phyloP scores from a whole-genome alignment of 92 coral and sea anemone species.

The Bergia sp. region DNA sequence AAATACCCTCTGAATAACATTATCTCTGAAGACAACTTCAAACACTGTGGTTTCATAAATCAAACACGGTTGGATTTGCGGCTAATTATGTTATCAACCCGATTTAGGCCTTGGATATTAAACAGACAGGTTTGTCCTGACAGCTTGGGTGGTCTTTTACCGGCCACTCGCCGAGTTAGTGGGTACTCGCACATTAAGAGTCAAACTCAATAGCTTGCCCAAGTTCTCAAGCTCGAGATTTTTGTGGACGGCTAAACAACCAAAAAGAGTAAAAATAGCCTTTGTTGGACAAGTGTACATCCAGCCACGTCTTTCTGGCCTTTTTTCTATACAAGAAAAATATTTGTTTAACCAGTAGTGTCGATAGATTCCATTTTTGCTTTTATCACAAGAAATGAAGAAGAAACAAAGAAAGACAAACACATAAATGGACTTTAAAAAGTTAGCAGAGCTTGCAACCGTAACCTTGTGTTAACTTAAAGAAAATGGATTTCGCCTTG shows the following conservation, averaged over 20 bases:
- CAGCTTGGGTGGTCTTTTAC: conserved; percentile 28
- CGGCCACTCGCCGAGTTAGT: background rate
- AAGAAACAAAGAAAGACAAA: conserved; percentile 70
- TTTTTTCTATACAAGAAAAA: conserved; percentile 63
- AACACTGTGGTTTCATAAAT: background rate
- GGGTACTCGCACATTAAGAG: background rate
- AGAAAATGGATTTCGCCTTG: background rate
- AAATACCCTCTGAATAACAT: background rate
- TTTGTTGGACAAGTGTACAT: conserved; percentile 19
- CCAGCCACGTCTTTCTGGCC: conserved; percentile 27
- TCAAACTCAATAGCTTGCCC: background rate
- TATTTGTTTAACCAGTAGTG: conserved; percentile 65
- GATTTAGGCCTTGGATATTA: conserved; percentile 12
- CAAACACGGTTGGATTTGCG: conserved; percentile 22
- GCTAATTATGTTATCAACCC: conserved; percentile 32
- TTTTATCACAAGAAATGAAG: conserved; percentile 74
- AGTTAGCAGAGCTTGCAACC: conserved; percentile 52
- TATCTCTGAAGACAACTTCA: conserved; percentile 1
- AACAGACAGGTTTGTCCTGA: conserved; percentile 18
- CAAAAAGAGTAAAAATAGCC: background rate
- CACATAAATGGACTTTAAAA: conserved; percentile 68
- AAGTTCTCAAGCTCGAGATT: conserved; percentile 1
- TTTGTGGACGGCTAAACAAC: conserved; percentile 18
- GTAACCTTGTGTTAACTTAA: conserved; percentile 35
- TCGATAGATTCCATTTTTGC: conserved; percentile 69